Evolutionary conservation across 2,113 vertebrate genomes (phyloP).

Genomic region (Pagrus major): DNA sequence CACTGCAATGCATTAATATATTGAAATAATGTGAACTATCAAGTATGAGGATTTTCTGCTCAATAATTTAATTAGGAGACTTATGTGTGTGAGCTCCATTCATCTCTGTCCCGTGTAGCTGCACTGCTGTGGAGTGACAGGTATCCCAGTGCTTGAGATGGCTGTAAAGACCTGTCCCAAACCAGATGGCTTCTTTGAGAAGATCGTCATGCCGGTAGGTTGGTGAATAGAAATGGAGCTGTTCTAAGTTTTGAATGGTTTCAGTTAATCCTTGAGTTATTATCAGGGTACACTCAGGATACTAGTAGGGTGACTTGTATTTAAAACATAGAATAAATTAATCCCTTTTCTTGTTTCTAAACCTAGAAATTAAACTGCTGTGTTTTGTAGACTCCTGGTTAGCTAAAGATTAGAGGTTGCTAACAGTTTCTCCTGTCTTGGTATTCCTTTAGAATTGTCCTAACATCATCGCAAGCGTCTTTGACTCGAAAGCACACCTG

Average conservation of each 20-base stretch:
- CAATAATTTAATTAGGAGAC: neutral
- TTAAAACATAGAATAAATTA: neutral
- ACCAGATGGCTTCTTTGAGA: neutral
- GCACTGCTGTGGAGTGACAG: conserved; percentile 73
- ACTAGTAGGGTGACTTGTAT: neutral
- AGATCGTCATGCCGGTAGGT: conserved; percentile 58
- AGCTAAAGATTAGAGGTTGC: too few relatives aligned
- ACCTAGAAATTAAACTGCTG: neutral
- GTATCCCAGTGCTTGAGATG: accelerated
- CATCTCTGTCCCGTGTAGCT: conserved; percentile 51
- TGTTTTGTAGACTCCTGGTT: neutral
- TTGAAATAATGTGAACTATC: neutral
- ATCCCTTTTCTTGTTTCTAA: neutral
- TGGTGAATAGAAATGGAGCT: neutral
- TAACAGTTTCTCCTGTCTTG: conserved; percentile 8
- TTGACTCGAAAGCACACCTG: conserved; percentile 32
- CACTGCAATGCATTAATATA: too few relatives aligned
- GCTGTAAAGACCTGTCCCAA: conserved; percentile 55
- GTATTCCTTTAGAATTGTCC: conserved; percentile 66
- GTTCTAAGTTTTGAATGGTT: neutral
- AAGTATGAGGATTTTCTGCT: neutral
- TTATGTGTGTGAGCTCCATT: neutral
- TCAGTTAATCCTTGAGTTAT: neutral
- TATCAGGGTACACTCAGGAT: neutral
- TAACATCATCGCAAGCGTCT: accelerated